These are phyloP conservation scores for Scomber japonicus DNA, from an alignment of 2,113 vertebrate genomes.

Conservation along the genomic window DNA sequence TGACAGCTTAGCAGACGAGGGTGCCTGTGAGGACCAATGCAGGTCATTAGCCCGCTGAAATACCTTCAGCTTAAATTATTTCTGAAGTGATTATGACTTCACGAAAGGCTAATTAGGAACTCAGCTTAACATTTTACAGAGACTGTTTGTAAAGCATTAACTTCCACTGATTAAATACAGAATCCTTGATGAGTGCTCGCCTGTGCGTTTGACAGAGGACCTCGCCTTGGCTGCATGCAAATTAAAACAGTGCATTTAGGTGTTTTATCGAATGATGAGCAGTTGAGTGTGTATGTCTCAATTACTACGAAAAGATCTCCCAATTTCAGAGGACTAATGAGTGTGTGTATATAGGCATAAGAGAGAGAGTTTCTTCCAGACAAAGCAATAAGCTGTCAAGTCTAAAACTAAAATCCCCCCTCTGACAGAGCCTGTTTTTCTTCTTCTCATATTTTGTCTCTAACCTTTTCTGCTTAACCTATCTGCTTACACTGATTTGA, in stretches of 20 bases:
- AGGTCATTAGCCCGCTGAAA: conserved; percentile 82
- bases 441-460: conserved; percentile 41
- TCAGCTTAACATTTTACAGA: conserved; percentile 83
- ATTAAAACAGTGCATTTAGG: conserved; percentile 44
- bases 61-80: conserved; percentile 84
- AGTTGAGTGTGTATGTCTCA: conserved; percentile 20
- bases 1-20: conserved; percentile 32
- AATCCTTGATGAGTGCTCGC: conserved; percentile 69
- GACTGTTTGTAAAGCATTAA: conserved; percentile 86
- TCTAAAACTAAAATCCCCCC: neutral
- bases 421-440: neutral
- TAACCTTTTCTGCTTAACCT: conserved; percentile 78
- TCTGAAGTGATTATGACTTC: conserved; percentile 84
- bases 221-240: conserved; percentile 42
- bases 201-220: conserved; percentile 56
- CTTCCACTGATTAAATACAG: conserved; percentile 82
- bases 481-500: conserved; percentile 76
- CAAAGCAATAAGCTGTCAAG: neutral
- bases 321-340: neutral
- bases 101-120: conserved; percentile 86
- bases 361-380: neutral
- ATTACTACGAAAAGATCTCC: conserved; percentile 5
- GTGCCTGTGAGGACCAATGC: conserved; percentile 38
- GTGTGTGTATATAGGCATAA: conserved; percentile 1
- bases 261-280: conserved; percentile 27